Evolutionary conservation across 2,888 invertebrate species (phyloP).

Genomic region (Nomada fucata): DNA sequence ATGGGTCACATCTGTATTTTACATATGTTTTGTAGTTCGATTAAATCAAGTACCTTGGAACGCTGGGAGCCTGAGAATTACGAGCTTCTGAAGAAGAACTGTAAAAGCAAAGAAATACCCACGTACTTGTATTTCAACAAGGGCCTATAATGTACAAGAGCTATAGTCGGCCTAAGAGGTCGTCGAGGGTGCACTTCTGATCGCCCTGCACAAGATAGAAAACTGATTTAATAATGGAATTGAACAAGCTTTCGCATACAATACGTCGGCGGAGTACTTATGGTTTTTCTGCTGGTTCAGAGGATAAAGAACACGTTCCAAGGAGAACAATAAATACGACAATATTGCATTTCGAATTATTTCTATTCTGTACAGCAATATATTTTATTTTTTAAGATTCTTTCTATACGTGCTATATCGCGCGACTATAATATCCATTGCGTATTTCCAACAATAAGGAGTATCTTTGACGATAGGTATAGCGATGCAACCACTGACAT

Average conservation of each 20-base stretch:
- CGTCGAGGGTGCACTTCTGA: slow-evolving; percentile 20
- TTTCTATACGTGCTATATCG: slow-evolving; percentile 9
- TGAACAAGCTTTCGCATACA: slow-evolving; percentile 9
- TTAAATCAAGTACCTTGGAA: slow-evolving; percentile 89
- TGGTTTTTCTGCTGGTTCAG: slow-evolving; percentile 62
- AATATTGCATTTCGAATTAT: slow-evolving; percentile 28
- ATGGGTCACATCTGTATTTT: slow-evolving; percentile 5
- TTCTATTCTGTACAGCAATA: slow-evolving; percentile 26
- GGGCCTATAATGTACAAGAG: slow-evolving; percentile 88
- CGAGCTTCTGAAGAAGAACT: slow-evolving; percentile 88
- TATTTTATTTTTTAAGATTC: slow-evolving; percentile 28
- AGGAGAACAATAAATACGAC: slow-evolving; percentile 17
- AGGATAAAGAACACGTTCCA: slow-evolving; percentile 27
- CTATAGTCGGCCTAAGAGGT: slow-evolving; percentile 26
- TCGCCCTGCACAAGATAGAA: slow-evolving; percentile 32
- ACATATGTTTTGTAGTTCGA: slow-evolving; percentile 85
- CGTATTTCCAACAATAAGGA: slow-evolving; percentile 18
- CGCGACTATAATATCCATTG: slow-evolving; percentile 18
- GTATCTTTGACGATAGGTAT: slow-evolving; percentile 1
- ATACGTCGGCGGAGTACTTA: slow-evolving; percentile 17
- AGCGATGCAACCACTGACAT: slow-evolving; percentile 38
- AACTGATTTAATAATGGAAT: slow-evolving; percentile 28
- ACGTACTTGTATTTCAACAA: slow-evolving; percentile 94
- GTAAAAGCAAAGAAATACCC: slow-evolving; percentile 88
- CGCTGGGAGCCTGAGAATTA: slow-evolving; percentile 91